phyloP scores from a whole-genome alignment of 2,888 invertebrate species.

The Eristalinus aeneus region DNA sequence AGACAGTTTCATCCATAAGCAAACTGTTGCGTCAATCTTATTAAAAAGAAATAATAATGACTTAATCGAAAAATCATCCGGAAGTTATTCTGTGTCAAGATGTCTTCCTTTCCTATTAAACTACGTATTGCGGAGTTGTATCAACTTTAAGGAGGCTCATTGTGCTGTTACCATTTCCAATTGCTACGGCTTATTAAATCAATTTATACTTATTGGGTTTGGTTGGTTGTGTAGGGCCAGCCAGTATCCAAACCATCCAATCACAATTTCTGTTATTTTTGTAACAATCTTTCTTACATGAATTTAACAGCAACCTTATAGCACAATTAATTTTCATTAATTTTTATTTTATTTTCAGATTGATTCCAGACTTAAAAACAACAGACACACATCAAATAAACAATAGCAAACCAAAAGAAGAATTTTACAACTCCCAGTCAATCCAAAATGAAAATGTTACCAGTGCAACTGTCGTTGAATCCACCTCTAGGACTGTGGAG shows the following conservation, averaged over 20 bases:
- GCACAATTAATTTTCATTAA: background rate
- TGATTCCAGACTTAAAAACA: slow-evolving; percentile 25
- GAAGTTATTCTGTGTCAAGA: background rate
- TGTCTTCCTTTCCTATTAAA: too few relatives aligned
- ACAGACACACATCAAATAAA: slow-evolving; percentile 12
- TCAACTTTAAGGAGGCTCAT: too few relatives aligned
- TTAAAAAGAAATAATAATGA: background rate
- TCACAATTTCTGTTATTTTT: too few relatives aligned
- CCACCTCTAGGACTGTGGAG: slow-evolving; percentile 91
- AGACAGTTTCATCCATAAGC: background rate
- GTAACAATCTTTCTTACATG: too few relatives aligned
- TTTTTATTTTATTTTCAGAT: background rate
- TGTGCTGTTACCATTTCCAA: too few relatives aligned
- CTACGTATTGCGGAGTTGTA: too few relatives aligned
- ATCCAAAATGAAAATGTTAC: slow-evolving; percentile 85
- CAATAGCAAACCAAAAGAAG: slow-evolving; percentile 24
- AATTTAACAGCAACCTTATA: too few relatives aligned
- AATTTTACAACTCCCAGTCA: slow-evolving; percentile 37
- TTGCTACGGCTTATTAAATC: too few relatives aligned
- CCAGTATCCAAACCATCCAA: too few relatives aligned
- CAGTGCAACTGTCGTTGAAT: slow-evolving; percentile 87
- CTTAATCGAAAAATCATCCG: background rate
- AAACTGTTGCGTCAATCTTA: slow-evolving; percentile 9
- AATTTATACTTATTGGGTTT: too few relatives aligned
- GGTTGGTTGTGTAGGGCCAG: too few relatives aligned